Conservation (phyloP, 2,888 invertebrate species). For the Papilio protenor region DNA sequence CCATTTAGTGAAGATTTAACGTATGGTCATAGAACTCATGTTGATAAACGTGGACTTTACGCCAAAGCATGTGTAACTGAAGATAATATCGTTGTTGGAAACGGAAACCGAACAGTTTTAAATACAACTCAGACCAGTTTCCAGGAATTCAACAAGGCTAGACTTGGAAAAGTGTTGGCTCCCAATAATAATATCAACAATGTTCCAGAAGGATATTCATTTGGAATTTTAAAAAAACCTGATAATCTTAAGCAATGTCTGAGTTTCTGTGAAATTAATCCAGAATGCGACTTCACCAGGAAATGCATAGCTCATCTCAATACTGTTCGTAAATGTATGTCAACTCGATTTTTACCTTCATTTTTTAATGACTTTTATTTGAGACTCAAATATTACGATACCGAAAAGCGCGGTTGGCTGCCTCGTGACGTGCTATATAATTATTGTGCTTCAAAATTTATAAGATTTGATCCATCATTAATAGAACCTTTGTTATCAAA, state of each 20-base stretch:
- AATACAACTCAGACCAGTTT: conserved; percentile 75
- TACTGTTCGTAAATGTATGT: conserved; percentile 66
- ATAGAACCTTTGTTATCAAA: conserved; percentile 78
- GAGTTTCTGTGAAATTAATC: conserved; percentile 65
- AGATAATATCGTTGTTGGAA: conserved; percentile 68
- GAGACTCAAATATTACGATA: conserved; percentile 66
- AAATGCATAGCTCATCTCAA: conserved; percentile 78
- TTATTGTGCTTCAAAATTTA: conserved; percentile 69
- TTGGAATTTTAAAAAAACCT: conserved; percentile 73
- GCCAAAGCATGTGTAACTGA: conserved; percentile 76
- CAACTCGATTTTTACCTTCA: conserved; percentile 62
- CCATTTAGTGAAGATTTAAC: conserved; percentile 72
- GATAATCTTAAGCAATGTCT: conserved; percentile 77
- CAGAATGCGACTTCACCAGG: conserved; percentile 68
- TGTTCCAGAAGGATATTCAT: conserved; percentile 75
- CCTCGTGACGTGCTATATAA: conserved; percentile 72
- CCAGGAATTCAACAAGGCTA: conserved; percentile 62
- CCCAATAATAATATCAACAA: conserved; percentile 78
- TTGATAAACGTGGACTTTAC: conserved; percentile 78
- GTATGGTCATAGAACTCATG: conserved; percentile 72
- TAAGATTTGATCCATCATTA: conserved; percentile 74
- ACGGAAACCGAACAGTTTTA: conserved; percentile 60
- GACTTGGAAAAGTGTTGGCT: conserved; percentile 70
- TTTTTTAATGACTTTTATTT: conserved; percentile 67
- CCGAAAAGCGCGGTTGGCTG: conserved; percentile 75